Percentiles rank a stretch among this genome's conserved stretches.
Conservation (phyloP, 2,113 vertebrate genomes). For the Sapajus apella region DNA sequence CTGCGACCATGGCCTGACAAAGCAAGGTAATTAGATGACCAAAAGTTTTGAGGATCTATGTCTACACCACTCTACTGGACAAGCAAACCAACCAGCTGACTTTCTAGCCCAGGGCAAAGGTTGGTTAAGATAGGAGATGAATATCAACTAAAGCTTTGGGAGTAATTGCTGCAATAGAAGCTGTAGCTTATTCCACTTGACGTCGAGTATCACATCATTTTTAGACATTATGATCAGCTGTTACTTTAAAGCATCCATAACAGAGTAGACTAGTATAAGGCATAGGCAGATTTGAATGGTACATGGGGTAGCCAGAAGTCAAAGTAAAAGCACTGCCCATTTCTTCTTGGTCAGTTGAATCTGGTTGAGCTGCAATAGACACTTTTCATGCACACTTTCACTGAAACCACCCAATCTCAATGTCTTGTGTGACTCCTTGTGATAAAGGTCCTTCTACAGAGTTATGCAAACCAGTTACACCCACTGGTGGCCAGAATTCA, state of each 20-base stretch:
- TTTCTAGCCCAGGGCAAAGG: fast-evolving
- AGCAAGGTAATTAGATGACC: not conserved
- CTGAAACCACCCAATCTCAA: not conserved
- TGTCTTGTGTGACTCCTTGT: not conserved
- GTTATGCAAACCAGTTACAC: not conserved
- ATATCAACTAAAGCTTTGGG: not conserved
- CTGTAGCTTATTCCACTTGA: not conserved
- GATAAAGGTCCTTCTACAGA: not conserved
- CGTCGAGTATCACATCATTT: not conserved
- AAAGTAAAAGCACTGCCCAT: fast-evolving
- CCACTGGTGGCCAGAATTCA: not conserved
- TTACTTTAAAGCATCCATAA: not conserved
- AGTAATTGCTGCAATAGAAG: not conserved
- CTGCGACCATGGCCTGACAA: not conserved
- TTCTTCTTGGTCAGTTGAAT: not conserved
- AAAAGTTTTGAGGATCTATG: not conserved
- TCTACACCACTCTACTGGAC: not conserved
- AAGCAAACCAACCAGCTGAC: not conserved
- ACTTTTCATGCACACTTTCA: not conserved
- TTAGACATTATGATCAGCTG: not conserved
- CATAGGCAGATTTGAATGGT: not conserved
- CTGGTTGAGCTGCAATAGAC: not conserved
- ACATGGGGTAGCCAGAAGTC: not conserved
- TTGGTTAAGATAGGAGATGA: not conserved
- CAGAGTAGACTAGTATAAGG: not conserved